Evolutionary conservation across 1,140 invertebrate species (phyloP).

Genomic region (Drosophila setifemur): DNA sequence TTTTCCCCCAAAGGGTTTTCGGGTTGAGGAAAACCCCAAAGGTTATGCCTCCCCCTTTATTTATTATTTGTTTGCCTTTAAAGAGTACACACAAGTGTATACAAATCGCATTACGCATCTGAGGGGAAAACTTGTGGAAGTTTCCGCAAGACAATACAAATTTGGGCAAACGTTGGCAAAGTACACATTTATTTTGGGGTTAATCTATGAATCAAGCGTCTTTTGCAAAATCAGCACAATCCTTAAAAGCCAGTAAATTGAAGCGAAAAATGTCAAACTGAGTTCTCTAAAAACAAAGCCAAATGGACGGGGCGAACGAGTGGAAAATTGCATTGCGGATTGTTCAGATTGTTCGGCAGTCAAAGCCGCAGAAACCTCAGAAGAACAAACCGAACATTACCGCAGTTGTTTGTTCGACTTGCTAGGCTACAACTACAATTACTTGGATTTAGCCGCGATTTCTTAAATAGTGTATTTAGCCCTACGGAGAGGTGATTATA

Average conservation of each 20-base stretch:
- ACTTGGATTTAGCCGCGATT: conserved; percentile 6
- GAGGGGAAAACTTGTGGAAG: too few relatives aligned
- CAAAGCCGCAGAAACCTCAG: too few relatives aligned
- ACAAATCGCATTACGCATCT: too few relatives aligned
- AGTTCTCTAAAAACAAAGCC: conserved; percentile 34
- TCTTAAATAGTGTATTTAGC: conserved; percentile 1
- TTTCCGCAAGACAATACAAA: background rate
- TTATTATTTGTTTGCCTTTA: conserved; percentile 9
- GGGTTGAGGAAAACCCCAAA: background rate
- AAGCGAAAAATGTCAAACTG: conserved; percentile 30
- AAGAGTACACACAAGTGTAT: background rate
- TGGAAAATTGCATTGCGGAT: conserved; percentile 68
- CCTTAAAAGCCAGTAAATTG: conserved; percentile 55
- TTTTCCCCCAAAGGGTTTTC: background rate
- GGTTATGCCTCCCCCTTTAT: background rate
- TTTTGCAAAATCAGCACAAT: conserved; percentile 52
- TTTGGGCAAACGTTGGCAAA: conserved; percentile 1
- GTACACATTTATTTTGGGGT: background rate
- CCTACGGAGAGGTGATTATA: background rate
- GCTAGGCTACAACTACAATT: background rate
- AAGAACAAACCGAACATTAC: background rate
- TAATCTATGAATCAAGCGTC: conserved; percentile 39
- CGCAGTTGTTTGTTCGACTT: conserved; percentile 13
- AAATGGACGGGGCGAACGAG: conserved; percentile 29
- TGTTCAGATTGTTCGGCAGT: conserved; percentile 17